These are phyloP conservation scores for Oscheius sp. DNA, from an alignment of 1,140 invertebrate genomes.

Conservation along the genomic window DNA sequence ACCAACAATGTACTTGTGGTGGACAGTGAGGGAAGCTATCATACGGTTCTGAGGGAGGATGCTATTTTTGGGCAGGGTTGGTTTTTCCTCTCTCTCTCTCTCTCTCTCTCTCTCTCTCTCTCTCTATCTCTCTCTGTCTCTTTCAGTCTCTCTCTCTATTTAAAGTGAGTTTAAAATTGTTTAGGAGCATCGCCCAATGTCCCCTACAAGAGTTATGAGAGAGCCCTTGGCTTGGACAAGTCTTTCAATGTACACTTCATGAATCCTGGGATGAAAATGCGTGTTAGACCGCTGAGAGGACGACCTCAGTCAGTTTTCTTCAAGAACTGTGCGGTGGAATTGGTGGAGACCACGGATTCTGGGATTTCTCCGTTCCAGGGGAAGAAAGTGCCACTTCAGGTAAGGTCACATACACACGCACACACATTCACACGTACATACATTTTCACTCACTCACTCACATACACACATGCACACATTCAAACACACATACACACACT, in stretches of 20 bases:
- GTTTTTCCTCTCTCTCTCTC: neutral
- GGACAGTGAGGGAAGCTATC: slow-evolving; percentile 17
- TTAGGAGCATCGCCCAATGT: neutral
- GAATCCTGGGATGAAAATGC: slow-evolving; percentile 26
- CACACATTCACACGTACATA: no score
- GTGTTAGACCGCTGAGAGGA: slow-evolving; percentile 4
- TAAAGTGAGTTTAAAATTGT: neutral
- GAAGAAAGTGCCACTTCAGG: neutral
- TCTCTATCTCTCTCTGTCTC: no score
- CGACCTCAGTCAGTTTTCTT: slow-evolving; percentile 5
- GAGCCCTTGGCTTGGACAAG: neutral
- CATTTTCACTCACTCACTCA: no score
- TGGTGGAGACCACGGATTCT: slow-evolving; percentile 24
- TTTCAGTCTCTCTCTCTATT: neutral
- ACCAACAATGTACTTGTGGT: slow-evolving; percentile 33
- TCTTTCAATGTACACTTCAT: slow-evolving; percentile 25
- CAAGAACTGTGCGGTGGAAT: slow-evolving; percentile 13
- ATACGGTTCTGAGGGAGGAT: neutral
- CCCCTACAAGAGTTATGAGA: neutral
- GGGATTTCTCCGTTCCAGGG: slow-evolving; percentile 16
- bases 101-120: neutral
- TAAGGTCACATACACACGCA: neutral
- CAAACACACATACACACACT: no score
- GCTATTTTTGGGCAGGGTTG: neutral
- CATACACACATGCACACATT: no score